Base-by-base conservation (phyloP, 2,888 invertebrate species). In the Mythimna loreyi region DNA sequence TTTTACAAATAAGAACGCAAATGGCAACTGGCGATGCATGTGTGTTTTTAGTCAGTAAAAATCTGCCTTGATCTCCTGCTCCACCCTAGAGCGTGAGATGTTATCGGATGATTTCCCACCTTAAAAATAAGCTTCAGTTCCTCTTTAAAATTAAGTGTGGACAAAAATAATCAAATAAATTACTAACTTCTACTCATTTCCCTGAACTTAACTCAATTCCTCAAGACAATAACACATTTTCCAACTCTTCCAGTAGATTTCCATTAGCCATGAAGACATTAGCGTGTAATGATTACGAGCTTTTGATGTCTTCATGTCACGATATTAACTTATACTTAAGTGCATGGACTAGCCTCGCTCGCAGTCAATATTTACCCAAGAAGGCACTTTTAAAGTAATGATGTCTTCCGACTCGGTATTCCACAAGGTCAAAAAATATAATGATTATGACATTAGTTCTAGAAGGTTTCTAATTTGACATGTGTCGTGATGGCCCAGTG, bases 291-390 rank as follows among this genome's bases (percentile, higher is more conserved):
- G 73, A 75, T 75, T 40, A 73, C 57, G 73, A 75, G 75, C 23
- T 75, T 73, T 69, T 73, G 73, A 73, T 73, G 73, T 73, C 52
- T 68, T 73, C 62, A 69, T 57, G 47, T 60, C 75, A 75, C 61
- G 75, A 30, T 57, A 69, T 33, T 53, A 47, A n/a, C 30, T 68
- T 57, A 47, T 52, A 57, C 43, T 72, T 64, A 43, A 74, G 45
- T 61, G 56, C 56, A 52, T 33, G 36, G 30, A 75, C 69, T 47
- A 40, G 75, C 61, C 47, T 57, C 25, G 53, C 47, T 33, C 49
- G 23, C 13, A 40, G 50, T 68, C 50, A 61, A 73, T 69, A 57
- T 75, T 57, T 56, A 68, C 47, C 11, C 40, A 25, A 57, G 56
- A 45, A 21, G 40, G 19, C 21, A 56, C 36, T 50, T 45, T 59